phyloP scores from a whole-genome alignment of 1,140 invertebrate genomes.

The Papilio polyxenes region DNA sequence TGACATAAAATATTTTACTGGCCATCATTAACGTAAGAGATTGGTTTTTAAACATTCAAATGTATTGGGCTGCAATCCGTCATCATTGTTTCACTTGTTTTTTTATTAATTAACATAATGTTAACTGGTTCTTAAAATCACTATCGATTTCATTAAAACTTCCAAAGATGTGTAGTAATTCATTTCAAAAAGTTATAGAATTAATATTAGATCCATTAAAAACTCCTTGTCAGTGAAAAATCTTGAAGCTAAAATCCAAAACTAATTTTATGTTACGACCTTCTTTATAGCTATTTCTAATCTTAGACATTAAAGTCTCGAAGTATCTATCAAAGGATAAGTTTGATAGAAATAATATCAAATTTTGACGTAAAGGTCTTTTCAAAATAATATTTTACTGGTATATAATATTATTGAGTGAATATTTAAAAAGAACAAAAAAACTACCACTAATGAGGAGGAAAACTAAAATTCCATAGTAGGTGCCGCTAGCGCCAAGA shows the following conservation, averaged over 20 bases:
- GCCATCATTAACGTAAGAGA: slow-evolving; percentile 24
- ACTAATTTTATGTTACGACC: slow-evolving; percentile 1
- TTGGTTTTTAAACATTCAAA: slow-evolving; percentile 20
- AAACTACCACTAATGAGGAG: too few species aligned
- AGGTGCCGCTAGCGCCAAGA: too few species aligned
- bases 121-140: too few species aligned
- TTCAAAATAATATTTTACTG: not conserved
- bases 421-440: not conserved
- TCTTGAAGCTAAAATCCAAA: not conserved
- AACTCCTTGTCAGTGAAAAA: not conserved
- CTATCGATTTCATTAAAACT: too few species aligned
- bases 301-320: not conserved
- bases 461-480: too few species aligned
- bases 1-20: slow-evolving; percentile 25
- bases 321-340: slow-evolving; percentile 3
- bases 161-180: not conserved
- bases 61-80: not conserved
- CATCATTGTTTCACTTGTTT: not conserved
- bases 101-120: too few species aligned
- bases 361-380: not conserved
- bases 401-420: not conserved
- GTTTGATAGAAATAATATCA: not conserved
- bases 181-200: not conserved
- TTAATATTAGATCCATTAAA: not conserved
- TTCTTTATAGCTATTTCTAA: not conserved